phyloP scores from a whole-genome alignment of 30 jellyfish, hydroid and myxozoan species.

The Rhopilema esculentum region DNA sequence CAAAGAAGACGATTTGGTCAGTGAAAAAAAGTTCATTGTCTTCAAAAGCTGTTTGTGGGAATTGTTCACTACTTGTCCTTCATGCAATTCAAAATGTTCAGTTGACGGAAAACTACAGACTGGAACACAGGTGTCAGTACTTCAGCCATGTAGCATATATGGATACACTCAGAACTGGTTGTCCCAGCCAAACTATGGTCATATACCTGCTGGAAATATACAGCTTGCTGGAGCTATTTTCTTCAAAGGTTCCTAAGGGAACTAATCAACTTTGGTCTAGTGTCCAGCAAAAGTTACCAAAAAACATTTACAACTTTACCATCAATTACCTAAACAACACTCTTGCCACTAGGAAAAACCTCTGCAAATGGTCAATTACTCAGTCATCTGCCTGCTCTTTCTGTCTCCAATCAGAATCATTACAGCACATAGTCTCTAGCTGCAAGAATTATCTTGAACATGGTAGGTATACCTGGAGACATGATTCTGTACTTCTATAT shows the following conservation, averaged over 20 bases:
- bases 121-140: constrained; percentile 7
- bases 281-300: no score
- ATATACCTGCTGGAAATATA: constrained; percentile 14
- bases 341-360: no score
- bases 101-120: constrained; percentile 1
- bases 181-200: constrained; percentile 21
- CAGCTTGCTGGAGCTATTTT: constrained; percentile 26
- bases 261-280: no score
- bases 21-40: constrained; percentile 20
- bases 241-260: constrained; percentile 10
- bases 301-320: no score
- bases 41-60: constrained; percentile 37
- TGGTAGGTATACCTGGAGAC: no score
- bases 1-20: constrained; percentile 3
- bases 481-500: no score
- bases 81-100: neutral
- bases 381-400: no score
- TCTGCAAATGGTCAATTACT: no score
- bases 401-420: no score
- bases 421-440: no score
- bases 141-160: neutral
- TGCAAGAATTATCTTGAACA: no score
- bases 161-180: constrained; percentile 10
- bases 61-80: constrained; percentile 13
- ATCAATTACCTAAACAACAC: no score